Evolutionary conservation across 2,797 vertebrate genomes (phyloP), one percentile per base, ranked within the genome.

Genomic region (Heterohyrax brucei): DNA sequence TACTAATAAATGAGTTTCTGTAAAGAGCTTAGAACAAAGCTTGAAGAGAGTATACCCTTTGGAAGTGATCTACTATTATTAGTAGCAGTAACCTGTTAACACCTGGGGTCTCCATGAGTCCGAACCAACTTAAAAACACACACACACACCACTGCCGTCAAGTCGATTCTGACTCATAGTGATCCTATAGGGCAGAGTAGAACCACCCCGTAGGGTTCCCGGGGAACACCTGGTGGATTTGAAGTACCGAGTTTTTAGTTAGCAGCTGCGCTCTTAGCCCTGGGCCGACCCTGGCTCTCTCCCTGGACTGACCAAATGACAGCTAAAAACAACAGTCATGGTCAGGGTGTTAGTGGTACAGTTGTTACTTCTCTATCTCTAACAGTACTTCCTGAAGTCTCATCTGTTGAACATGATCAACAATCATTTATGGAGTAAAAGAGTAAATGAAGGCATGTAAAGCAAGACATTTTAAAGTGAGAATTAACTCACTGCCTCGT

Each of bases 391-490:
- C 70, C 61, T 50, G 4, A 18, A 59, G 70, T 87, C 48, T 68
- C 13, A 7, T 10, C 30, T 9, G 62, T 26, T 75, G 7, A 50
- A 24, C 4, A 62, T 13, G 10, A 82, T 81, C 66, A 77, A 39
- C 26, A 77, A 81, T 53, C 5, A 53, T 44, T 93, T 92, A 77
- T 39, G 75, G 46, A 62, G 75, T 64, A 84, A 88, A 68, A 64
- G 33, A 78, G 39, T 30, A 79, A 61, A 26, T 46, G 80, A 62
- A 75, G 16, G 7, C 64, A 26, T 3, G 46, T 1, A 73, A 19
- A 79, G 12, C 12, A 56, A 95, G 33, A 89, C 2, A 87, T 56
- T 92, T 96, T 79, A 76, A 92, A 85, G 46, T 79, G 44, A 88
- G 5, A 93, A 68, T 93, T 33, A 87, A 33, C 28, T 12, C 2